Evolutionary conservation across 1,140 invertebrate species (phyloP).

Genomic region (Musca vetustissima): DNA sequence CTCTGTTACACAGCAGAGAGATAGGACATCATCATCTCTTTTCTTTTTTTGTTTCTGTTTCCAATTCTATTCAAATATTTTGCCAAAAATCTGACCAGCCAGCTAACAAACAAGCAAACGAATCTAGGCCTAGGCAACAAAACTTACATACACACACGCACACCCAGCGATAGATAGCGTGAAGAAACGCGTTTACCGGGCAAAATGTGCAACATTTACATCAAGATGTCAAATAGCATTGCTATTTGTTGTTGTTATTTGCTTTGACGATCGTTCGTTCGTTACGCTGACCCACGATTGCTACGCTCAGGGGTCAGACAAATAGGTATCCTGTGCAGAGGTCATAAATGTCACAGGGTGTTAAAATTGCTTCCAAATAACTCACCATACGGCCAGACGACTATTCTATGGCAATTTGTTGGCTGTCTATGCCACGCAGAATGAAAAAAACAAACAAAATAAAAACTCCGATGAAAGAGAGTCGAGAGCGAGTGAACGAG

Average conservation of each 20-base stretch:
- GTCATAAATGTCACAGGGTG: constrained; percentile 24
- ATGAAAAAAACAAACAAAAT: too few species aligned
- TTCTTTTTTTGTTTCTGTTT: too few species aligned
- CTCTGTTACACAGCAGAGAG: background rate
- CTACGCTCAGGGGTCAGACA: constrained; percentile 3
- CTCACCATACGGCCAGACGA: constrained; percentile 2
- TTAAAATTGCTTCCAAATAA: constrained; percentile 25
- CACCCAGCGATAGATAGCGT: background rate
- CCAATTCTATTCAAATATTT: too few species aligned
- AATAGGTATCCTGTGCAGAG: background rate
- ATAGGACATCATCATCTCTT: too few species aligned
- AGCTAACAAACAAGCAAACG: background rate
- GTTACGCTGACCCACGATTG: constrained; percentile 17
- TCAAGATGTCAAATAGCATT: constrained; percentile 10
- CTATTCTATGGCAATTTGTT: background rate
- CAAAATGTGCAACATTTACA: constrained; percentile 3
- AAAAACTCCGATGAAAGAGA: too few species aligned
- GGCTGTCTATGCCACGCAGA: too few species aligned
- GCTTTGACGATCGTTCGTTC: background rate
- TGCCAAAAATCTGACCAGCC: background rate
- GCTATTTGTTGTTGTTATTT: background rate
- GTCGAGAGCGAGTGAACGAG: too few species aligned
- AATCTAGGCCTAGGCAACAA: background rate
- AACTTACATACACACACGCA: too few species aligned
- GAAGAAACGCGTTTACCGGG: constrained; percentile 9